A percentile compares a stretch with the other conserved stretches of the same genome.
Evolutionary conservation across 23 tunicate species (phyloP).

Genomic region (Botrylloides violaceus): DNA sequence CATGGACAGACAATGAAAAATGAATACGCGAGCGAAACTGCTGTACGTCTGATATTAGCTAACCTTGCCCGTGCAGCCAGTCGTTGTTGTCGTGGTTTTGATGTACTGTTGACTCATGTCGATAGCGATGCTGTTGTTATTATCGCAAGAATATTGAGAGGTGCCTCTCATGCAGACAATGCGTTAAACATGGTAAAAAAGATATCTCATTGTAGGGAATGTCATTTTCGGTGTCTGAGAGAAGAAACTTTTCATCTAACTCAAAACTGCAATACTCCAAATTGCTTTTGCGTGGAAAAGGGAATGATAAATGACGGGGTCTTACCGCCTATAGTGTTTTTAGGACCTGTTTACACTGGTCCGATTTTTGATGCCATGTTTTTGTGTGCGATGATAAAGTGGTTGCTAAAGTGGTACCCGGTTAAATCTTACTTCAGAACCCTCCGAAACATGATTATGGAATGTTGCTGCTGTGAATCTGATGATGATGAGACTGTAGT

Average conservation of each 20-base stretch:
- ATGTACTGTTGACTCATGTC: conserved; percentile 39
- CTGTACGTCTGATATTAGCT: conserved; percentile 40
- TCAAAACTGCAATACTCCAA: not conserved
- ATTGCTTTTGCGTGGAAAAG: not conserved
- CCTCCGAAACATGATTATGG: conserved; percentile 32
- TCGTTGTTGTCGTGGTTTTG: conserved; percentile 57
- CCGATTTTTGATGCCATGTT: conserved; percentile 42
- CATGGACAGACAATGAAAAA: conserved; percentile 45
- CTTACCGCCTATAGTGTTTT: conserved; percentile 35
- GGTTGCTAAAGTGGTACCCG: not conserved
- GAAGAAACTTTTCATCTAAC: conserved; percentile 3
- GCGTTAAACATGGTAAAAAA: conserved; percentile 13
- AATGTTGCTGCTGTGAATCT: conserved; percentile 37
- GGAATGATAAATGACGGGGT: conserved; percentile 1
- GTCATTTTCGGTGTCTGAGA: conserved; percentile 43
- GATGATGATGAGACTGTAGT: conserved; percentile 3
- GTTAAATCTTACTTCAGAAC: not conserved
- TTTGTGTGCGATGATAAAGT: conserved; percentile 5
- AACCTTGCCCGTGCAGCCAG: conserved; percentile 63
- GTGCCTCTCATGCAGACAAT: conserved; percentile 43
- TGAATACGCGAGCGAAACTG: conserved; percentile 58
- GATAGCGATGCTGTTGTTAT: conserved; percentile 35
- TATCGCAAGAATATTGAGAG: conserved; percentile 41
- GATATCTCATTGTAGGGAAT: conserved; percentile 55
- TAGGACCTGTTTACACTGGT: conserved; percentile 68